Evolutionary conservation across 2,888 invertebrate genomes (phyloP).

Genomic region (Xestia rhomboidea): DNA sequence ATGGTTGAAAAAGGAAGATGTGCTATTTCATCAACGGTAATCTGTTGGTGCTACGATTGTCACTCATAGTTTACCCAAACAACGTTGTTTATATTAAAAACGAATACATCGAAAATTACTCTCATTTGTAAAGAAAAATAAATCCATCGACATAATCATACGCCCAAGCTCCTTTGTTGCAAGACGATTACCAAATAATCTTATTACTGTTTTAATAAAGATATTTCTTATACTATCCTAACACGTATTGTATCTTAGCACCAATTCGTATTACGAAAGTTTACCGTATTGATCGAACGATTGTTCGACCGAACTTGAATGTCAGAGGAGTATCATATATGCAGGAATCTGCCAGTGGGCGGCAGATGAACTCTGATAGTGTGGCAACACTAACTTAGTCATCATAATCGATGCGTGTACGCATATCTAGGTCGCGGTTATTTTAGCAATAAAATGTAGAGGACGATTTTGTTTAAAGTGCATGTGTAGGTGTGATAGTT

Average conservation of each 20-base stretch:
- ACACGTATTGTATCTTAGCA: slow-evolving; percentile 6
- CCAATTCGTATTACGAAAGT: slow-evolving; percentile 9
- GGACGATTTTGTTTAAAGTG: slow-evolving; percentile 14
- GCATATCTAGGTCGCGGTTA: slow-evolving; percentile 37
- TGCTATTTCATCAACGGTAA: not conserved
- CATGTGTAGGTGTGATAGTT: slow-evolving; percentile 28
- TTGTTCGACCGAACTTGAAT: slow-evolving; percentile 42
- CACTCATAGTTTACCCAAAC: not conserved
- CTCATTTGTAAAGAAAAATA: not conserved
- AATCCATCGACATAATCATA: not conserved
- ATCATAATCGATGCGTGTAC: slow-evolving; percentile 43
- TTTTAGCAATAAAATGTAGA: slow-evolving; percentile 18
- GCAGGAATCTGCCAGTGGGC: slow-evolving; percentile 61
- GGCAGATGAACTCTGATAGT: slow-evolving; percentile 33
- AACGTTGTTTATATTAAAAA: not conserved
- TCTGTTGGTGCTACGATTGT: not conserved
- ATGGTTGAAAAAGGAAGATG: not conserved
- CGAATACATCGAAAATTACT: not conserved
- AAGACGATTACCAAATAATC: not conserved
- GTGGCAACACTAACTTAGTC: slow-evolving; percentile 52
- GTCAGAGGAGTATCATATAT: slow-evolving; percentile 23
- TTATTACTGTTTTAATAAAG: not conserved
- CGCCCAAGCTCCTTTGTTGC: not conserved
- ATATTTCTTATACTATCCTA: not conserved
- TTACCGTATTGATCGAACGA: slow-evolving; percentile 16